A percentile compares a stretch with the other conserved stretches of the same genome.
phyloP scores from a whole-genome alignment of 2,113 vertebrate species.

The Cebidichthys violaceus region DNA sequence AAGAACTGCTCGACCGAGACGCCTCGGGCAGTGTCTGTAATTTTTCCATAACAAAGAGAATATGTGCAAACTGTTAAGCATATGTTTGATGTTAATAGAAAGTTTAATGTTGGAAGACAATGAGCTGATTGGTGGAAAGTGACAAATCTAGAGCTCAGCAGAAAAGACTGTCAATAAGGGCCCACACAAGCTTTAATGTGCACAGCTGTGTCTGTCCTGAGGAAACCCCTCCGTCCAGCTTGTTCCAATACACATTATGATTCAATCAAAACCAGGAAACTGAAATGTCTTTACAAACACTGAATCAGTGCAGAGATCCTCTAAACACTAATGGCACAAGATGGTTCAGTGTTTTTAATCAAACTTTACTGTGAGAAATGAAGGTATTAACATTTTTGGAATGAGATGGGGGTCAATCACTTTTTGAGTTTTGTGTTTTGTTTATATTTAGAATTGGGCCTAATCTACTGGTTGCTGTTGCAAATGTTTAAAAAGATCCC shows the following conservation, averaged over 20 bases:
- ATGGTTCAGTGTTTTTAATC: constrained; percentile 39
- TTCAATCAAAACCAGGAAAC: not conserved
- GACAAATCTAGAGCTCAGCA: constrained; percentile 34
- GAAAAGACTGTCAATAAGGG: constrained; percentile 34
- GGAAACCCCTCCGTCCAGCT: constrained; percentile 34
- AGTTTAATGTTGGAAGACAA: constrained; percentile 23
- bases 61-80: constrained; percentile 23
- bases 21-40: constrained; percentile 32
- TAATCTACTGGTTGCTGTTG: constrained; percentile 18
- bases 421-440: not conserved
- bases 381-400: constrained; percentile 27
- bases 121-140: constrained; percentile 44
- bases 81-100: constrained; percentile 58
- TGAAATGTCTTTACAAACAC: not conserved
- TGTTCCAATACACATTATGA: not conserved
- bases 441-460: constrained; percentile 37
- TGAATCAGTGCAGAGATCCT: not conserved
- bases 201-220: constrained; percentile 35
- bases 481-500: constrained; percentile 12
- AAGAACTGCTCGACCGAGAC: not conserved
- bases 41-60: constrained; percentile 35
- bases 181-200: constrained; percentile 27
- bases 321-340: not conserved
- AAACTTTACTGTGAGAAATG: constrained; percentile 10
- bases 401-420: constrained; percentile 19